Conservation (phyloP, 2,888 invertebrate genomes). For the Clistopyga incitator region DNA sequence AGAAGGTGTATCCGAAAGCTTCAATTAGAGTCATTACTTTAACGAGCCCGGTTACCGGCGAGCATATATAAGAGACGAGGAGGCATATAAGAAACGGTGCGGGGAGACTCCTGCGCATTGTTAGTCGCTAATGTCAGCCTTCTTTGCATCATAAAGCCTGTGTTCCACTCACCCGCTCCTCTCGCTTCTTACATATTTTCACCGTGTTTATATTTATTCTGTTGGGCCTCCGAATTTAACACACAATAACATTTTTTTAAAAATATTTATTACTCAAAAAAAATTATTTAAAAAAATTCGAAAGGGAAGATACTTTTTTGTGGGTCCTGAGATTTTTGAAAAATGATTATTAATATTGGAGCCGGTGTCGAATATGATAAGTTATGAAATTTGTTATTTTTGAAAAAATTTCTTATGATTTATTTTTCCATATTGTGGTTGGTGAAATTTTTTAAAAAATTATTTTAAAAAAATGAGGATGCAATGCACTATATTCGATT, state of each 20-base stretch:
- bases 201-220: background rate
- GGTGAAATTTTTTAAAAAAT: no score
- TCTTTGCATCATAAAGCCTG: constrained; percentile 78
- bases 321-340: no score
- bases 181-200: constrained; percentile 25
- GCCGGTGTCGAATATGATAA: no score
- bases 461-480: no score
- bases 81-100: constrained; percentile 40
- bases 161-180: constrained; percentile 33
- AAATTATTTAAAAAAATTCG: no score
- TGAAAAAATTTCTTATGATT: background rate
- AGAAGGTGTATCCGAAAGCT: constrained; percentile 77
- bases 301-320: no score
- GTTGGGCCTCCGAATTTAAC: background rate
- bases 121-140: constrained; percentile 77
- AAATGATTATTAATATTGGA: no score
- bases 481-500: no score
- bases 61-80: constrained; percentile 44
- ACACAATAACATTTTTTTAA: no score
- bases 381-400: no score
- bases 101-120: constrained; percentile 69
- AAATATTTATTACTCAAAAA: no score
- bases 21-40: constrained; percentile 81
- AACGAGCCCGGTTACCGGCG: constrained; percentile 77
- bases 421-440: no score